phyloP scores from a whole-genome alignment of 2,113 vertebrate genomes.

The Alligator mississippiensis region DNA sequence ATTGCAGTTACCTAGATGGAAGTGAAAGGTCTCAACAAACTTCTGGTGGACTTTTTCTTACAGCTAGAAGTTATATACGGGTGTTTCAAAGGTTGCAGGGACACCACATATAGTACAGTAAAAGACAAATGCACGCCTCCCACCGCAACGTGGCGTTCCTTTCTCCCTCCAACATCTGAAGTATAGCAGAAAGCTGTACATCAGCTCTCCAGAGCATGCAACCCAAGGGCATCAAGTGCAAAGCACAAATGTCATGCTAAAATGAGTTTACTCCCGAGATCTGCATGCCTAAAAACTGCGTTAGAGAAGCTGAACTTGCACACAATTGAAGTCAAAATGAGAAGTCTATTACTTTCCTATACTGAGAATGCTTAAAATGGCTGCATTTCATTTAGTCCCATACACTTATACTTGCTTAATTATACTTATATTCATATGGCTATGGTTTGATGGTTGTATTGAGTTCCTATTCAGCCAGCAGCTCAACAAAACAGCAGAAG shows the following conservation, averaged over 20 bases:
- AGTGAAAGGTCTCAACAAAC: background rate
- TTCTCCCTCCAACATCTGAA: accelerated
- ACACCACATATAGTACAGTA: accelerated
- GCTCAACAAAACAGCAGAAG: background rate
- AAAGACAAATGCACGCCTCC: accelerated
- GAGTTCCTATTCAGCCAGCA: background rate
- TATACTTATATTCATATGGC: background rate
- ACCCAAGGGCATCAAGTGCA: background rate
- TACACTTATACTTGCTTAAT: background rate
- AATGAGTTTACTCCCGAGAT: conserved; percentile 7
- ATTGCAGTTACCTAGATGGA: conserved; percentile 6
- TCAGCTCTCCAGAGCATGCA: background rate
- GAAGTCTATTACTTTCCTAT: background rate
- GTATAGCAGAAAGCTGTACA: background rate
- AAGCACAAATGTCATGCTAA: background rate
- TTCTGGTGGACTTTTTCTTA: background rate
- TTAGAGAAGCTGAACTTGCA: background rate
- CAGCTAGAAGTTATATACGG: background rate
- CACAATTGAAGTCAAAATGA: background rate
- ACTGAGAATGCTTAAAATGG: background rate
- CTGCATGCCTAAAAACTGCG: conserved; percentile 16
- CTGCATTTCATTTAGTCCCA: conserved; percentile 6
- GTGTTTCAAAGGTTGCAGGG: background rate
- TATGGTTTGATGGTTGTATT: background rate
- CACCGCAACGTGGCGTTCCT: accelerated